Conservation (phyloP, 2,113 vertebrate species). For the Ovis aries region DNA sequence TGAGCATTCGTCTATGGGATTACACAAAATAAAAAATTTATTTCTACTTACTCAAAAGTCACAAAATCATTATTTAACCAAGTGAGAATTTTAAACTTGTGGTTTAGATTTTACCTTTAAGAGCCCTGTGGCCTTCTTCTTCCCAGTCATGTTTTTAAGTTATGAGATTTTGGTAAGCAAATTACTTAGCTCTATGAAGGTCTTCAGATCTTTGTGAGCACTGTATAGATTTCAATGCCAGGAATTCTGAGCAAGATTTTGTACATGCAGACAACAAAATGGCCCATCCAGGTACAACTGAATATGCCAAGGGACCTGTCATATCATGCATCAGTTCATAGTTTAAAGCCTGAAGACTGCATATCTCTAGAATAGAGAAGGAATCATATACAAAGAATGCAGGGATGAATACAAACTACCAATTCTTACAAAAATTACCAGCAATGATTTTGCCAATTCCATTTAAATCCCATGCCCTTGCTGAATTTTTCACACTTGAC, state of each 20-base stretch:
- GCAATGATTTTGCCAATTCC: not conserved
- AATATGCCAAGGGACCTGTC: not conserved
- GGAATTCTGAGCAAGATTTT: not conserved
- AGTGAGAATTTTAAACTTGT: slow-evolving; percentile 29
- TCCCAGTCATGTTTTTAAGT: not conserved
- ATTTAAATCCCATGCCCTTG: not conserved
- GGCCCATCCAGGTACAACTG: not conserved
- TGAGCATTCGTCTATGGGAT: slow-evolving; percentile 30
- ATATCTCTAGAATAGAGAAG: not conserved
- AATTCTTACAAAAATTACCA: not conserved
- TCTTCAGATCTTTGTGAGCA: not conserved
- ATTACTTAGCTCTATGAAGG: not conserved
- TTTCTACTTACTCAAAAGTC: slow-evolving; percentile 25
- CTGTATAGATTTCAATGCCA: not conserved
- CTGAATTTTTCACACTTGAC: not conserved
- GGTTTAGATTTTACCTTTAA: slow-evolving; percentile 13
- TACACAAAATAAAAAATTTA: slow-evolving; percentile 35
- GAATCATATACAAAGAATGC: not conserved
- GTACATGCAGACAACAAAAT: not conserved
- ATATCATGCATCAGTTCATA: not conserved
- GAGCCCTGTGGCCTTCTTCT: not conserved
- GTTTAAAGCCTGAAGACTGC: not conserved
- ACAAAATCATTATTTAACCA: slow-evolving; percentile 44
- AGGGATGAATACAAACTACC: not conserved
- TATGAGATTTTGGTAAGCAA: not conserved